phyloP scores from a whole-genome alignment of 2,888 invertebrate species.

The Ophion costatus region DNA sequence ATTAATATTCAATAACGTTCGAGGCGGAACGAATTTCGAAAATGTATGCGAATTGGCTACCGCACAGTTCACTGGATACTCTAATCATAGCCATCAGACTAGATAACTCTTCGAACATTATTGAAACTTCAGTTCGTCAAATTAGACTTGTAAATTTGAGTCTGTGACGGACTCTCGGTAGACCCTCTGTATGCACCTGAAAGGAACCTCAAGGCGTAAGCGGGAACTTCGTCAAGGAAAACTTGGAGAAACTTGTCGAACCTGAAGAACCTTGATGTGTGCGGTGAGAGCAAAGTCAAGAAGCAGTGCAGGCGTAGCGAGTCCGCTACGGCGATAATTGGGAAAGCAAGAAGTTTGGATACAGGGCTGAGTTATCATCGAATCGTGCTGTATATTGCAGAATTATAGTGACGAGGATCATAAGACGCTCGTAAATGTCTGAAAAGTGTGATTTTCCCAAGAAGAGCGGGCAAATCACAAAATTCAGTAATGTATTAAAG shows the following conservation, averaged over 20 bases:
- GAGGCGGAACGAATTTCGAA: neutral
- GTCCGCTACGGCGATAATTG: slow-evolving; percentile 1
- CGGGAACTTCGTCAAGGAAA: slow-evolving; percentile 38
- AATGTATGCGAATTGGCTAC: slow-evolving; percentile 1
- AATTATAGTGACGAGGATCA: neutral
- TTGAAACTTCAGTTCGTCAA: slow-evolving; percentile 23
- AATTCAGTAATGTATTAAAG: neutral
- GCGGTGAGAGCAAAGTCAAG: neutral
- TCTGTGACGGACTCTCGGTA: neutral
- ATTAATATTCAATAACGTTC: neutral
- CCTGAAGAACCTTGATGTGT: slow-evolving; percentile 18
- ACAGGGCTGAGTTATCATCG: neutral
- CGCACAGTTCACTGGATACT: neutral
- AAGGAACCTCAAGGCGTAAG: slow-evolving; percentile 12
- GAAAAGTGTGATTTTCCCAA: neutral
- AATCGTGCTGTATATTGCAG: neutral
- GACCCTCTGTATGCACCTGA: slow-evolving; percentile 15
- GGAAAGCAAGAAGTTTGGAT: neutral
- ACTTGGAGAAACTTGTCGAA: slow-evolving; percentile 34
- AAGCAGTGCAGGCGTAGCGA: neutral
- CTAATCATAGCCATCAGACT: neutral
- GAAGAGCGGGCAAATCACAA: neutral
- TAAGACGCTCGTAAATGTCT: neutral
- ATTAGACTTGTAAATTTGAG: slow-evolving; percentile 23
- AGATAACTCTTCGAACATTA: slow-evolving; percentile 35